Conservation (phyloP, 2,113 vertebrate genomes). For the Uropsilus gracilis region DNA sequence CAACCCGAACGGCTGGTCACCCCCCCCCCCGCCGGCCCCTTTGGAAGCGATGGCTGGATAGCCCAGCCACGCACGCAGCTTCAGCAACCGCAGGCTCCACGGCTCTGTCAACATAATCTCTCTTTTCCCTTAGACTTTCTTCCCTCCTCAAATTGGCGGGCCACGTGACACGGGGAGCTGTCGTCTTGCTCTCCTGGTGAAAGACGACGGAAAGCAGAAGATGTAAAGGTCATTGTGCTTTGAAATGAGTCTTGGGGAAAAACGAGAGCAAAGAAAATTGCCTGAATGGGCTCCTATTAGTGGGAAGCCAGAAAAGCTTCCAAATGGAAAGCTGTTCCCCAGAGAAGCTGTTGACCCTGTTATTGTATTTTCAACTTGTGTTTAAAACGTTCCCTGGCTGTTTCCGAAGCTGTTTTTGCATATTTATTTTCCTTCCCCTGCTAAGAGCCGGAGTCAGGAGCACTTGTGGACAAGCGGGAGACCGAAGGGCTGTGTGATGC, state of each 20-base stretch:
- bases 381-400: constrained; percentile 22
- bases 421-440: constrained; percentile 32
- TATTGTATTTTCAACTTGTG: background rate
- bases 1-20: background rate
- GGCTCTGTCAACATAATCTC: background rate
- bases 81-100: background rate
- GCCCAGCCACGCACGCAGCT: background rate
- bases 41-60: background rate
- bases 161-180: background rate
- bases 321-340: background rate
- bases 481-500: background rate
- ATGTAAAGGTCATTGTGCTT: constrained; percentile 58
- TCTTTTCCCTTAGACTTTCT: background rate
- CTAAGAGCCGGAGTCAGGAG: background rate
- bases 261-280: constrained; percentile 51
- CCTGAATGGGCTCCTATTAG: constrained; percentile 36
- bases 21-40: background rate
- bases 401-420: constrained; percentile 1
- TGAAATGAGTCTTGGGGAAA: constrained; percentile 42
- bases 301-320: constrained; percentile 39
- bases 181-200: background rate
- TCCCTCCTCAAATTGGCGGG: constrained; percentile 26
- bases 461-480: background rate
- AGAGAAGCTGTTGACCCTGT: constrained; percentile 36
- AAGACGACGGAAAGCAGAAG: background rate